A percentile compares a stretch with the other conserved stretches of the same genome.
Evolutionary conservation across 1,140 invertebrate genomes (phyloP).

Genomic region (Caenorhabditis remanei): DNA sequence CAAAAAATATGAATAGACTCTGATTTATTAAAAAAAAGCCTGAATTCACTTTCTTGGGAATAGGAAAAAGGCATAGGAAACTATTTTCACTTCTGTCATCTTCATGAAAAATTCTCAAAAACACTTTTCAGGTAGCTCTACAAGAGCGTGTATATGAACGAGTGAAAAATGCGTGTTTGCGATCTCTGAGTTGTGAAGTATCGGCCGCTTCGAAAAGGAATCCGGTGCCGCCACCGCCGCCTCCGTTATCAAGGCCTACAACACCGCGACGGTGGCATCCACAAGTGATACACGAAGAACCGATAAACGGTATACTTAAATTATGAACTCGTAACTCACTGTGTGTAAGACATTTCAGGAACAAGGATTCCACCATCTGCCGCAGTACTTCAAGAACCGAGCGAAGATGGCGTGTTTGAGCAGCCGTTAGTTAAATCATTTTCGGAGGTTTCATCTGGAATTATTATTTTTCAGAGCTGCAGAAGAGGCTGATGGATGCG

Average conservation of each 20-base stretch:
- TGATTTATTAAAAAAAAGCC: too few relatives aligned
- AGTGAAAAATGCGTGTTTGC: slow-evolving; percentile 46
- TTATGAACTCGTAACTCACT: neutral
- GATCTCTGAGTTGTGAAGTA: slow-evolving; percentile 57
- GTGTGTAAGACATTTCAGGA: neutral
- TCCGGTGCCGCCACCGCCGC: neutral
- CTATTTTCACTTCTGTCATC: too few relatives aligned
- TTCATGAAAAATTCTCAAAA: too few relatives aligned
- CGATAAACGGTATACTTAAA: neutral
- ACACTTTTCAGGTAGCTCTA: slow-evolving; percentile 54
- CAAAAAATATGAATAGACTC: too few relatives aligned
- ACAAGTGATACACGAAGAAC: slow-evolving; percentile 42
- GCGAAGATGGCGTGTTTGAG: slow-evolving; percentile 11
- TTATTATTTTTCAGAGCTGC: slow-evolving; percentile 25
- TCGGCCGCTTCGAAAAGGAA: slow-evolving; percentile 41
- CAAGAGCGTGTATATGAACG: slow-evolving; percentile 59
- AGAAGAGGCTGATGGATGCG: slow-evolving; percentile 50
- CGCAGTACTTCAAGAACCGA: slow-evolving; percentile 45
- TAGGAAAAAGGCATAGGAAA: too few relatives aligned
- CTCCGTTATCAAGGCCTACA: neutral
- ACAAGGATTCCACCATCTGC: slow-evolving; percentile 27
- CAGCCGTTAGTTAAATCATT: slow-evolving; percentile 33
- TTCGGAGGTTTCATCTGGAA: neutral
- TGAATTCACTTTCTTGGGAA: too few relatives aligned
- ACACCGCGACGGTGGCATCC: slow-evolving; percentile 9